These are phyloP conservation scores for Trichacis sp. DNA, from an alignment of 2,888 invertebrate species.

Conservation along the genomic window DNA sequence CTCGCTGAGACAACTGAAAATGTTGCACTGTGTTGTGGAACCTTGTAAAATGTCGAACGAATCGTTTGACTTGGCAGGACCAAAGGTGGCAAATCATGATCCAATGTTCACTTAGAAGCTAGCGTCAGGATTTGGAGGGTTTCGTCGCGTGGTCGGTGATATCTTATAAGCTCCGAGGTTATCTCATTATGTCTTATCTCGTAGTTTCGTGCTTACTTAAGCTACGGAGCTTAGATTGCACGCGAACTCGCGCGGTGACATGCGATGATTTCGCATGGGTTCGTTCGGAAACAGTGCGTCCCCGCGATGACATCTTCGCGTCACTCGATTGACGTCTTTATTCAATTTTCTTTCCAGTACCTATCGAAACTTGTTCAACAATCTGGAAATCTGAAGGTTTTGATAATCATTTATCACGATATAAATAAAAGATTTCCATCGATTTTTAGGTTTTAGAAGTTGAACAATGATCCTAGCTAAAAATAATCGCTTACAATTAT, in stretches of 20 bases:
- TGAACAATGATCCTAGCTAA: too few species aligned
- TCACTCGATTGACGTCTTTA: background rate
- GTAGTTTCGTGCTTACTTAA: constrained; percentile 55
- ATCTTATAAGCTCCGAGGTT: constrained; percentile 68
- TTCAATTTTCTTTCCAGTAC: too few species aligned
- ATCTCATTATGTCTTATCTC: constrained; percentile 69
- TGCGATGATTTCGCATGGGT: constrained; percentile 36
- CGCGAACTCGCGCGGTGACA: constrained; percentile 52
- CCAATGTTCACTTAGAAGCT: constrained; percentile 41
- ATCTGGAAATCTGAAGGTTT: too few species aligned
- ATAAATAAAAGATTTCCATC: too few species aligned
- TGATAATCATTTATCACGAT: too few species aligned
- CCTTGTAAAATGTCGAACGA: too few species aligned
- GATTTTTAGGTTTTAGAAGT: too few species aligned
- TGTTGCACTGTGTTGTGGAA: too few species aligned
- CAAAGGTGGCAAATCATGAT: constrained; percentile 35
- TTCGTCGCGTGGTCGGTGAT: constrained; percentile 68
- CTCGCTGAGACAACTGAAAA: too few species aligned
- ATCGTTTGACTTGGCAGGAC: too few species aligned
- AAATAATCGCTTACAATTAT: too few species aligned
- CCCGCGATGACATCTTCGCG: background rate
- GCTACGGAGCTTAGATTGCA: constrained; percentile 63
- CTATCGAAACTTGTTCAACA: too few species aligned
- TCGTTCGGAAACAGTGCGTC: background rate
- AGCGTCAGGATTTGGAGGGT: constrained; percentile 66